Evolutionary conservation across 2,888 invertebrate species (phyloP).

Genomic region (Clitarchus hookeri): DNA sequence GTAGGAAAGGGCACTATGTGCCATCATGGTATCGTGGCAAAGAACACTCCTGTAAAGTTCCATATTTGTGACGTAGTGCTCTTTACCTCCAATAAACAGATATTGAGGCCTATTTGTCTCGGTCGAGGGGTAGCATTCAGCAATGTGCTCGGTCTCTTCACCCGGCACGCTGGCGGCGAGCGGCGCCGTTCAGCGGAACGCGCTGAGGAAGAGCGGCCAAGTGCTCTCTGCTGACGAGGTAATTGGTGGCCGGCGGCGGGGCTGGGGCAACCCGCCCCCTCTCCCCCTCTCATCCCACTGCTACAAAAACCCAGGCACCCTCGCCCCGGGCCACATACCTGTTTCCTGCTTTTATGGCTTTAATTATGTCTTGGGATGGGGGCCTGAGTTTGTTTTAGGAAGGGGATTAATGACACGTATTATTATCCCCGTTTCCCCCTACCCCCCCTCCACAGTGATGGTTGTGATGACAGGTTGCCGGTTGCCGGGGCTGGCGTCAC

Average conservation of each 20-base stretch:
- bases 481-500: neutral
- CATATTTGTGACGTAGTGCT: no score
- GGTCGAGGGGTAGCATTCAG: no score
- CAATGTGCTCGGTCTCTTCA: no score
- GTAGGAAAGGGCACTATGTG: no score
- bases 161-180: no score
- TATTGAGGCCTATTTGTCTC: no score
- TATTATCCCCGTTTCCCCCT: neutral
- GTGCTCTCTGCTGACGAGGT: neutral
- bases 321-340: neutral
- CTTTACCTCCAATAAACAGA: no score
- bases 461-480: neutral
- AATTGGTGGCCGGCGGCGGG: neutral
- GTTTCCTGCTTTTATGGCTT: slow-evolving; percentile 14
- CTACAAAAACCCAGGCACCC: neutral
- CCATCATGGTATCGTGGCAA: no score
- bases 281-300: neutral
- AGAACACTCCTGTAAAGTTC: no score
- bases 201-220: neutral
- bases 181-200: no score
- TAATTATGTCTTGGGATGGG: neutral
- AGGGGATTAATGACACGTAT: slow-evolving; percentile 14
- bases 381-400: slow-evolving; percentile 14
- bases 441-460: neutral
- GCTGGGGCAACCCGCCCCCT: neutral